phyloP scores from a whole-genome alignment of 1,140 invertebrate genomes.

The Anoplolepis gracilipes region DNA sequence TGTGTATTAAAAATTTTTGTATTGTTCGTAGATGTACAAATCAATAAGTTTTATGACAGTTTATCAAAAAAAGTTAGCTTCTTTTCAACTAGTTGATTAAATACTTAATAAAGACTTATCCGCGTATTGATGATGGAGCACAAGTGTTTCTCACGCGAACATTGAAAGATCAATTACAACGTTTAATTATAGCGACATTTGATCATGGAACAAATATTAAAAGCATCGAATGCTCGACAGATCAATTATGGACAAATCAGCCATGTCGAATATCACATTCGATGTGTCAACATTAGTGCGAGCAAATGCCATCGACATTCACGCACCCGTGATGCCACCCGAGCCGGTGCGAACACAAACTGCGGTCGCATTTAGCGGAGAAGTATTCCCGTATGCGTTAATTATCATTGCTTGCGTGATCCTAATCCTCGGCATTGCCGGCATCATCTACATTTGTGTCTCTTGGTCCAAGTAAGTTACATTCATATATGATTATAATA shows the following conservation, averaged over 20 bases:
- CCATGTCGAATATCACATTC: conserved; percentile 89
- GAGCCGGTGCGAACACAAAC: conserved; percentile 85
- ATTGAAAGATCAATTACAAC: not conserved
- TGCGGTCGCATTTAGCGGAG: conserved; percentile 89
- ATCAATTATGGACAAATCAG: conserved; percentile 86
- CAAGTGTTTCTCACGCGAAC: not conserved
- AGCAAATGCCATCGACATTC: conserved; percentile 89
- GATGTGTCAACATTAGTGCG: conserved; percentile 88
- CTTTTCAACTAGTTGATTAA: not conserved
- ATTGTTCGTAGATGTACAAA: not conserved
- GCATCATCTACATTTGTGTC: conserved; percentile 96
- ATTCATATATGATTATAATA: not conserved
- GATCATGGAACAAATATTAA: conserved; percentile 9
- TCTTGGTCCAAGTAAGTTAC: conserved; percentile 94
- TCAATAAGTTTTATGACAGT: not conserved
- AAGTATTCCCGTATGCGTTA: conserved; percentile 94
- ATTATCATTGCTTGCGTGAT: conserved; percentile 95
- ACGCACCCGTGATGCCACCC: conserved; percentile 87
- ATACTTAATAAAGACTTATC: not conserved
- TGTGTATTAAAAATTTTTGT: too few relatives aligned
- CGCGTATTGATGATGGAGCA: not conserved
- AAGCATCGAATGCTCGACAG: conserved; percentile 68
- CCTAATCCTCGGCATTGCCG: conserved; percentile 93
- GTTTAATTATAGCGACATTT: not conserved
- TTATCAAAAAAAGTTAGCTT: not conserved